Evolutionary conservation across 2,888 invertebrate genomes (phyloP), one percentile per base, ranked within the genome.

Genomic region (Dicranocentrus wangi): DNA sequence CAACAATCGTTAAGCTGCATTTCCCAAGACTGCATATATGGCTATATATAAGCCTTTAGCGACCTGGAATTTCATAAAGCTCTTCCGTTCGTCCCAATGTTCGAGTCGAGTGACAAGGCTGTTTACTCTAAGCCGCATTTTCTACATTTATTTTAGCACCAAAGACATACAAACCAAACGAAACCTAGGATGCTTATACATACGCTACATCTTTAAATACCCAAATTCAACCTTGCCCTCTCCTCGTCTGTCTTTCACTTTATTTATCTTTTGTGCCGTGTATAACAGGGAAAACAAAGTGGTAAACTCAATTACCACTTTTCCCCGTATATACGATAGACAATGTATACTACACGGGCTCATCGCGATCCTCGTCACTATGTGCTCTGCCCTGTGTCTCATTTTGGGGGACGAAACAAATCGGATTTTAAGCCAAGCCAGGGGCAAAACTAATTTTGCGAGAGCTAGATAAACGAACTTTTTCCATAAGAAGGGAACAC

Each of bases 351-450:
- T 65, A 47, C 47, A 73, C 51, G 21, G 42, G 43, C 63, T 53
- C 47, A n/a, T n/a, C n/a, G n/a, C n/a, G 7, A n/a, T 21, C 42
- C 39, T 63, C 51, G 73, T 63, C 61, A 43, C 32, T 73, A n/a
- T n/a, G 39, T 5, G 39, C 39, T 39, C 7, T 39, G 39, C 32
- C 23, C 13, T 43, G 69, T 66, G 60, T 58, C 65, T 79, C 70
- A 71, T 79, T 71, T 69, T 47, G 27, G 65, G 65, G 58, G 73
- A 58, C 60, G 70, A 81, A 85, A 84, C 83, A 85, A 85, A 85
- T 85, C 83, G 84, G 76, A 72, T 84, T 85, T 85, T 85, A 85
- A 85, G 85, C 85, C 83, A 65, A 73, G 80, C 75, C 81, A 42
- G 75, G 53, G 82, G 83, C 81, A 75, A 81, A 83, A 83, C 81